Evolutionary conservation across 2,888 invertebrate species (phyloP).

Genomic region (Caenorhabditis sp.): DNA sequence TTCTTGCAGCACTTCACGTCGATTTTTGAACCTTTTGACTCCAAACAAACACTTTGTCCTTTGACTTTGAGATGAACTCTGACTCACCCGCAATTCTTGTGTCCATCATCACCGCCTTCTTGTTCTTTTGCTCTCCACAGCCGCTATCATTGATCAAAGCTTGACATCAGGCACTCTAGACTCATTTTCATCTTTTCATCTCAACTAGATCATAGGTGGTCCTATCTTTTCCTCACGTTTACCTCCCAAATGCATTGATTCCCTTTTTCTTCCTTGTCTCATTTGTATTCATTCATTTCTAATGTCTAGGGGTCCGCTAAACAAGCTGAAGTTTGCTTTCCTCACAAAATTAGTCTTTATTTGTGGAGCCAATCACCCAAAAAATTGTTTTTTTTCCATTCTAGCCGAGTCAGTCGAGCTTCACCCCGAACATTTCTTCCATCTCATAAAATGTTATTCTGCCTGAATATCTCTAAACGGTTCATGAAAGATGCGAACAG

Average conservation of each 20-base stretch:
- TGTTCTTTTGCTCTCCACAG: constrained; percentile 12
- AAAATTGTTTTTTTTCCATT: constrained; percentile 30
- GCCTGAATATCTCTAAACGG: constrained; percentile 21
- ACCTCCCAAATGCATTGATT: constrained; percentile 14
- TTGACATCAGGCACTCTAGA: constrained; percentile 2
- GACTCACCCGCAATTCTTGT: constrained; percentile 24
- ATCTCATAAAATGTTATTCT: constrained; percentile 19
- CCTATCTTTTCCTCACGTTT: neutral
- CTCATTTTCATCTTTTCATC: neutral
- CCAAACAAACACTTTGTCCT: constrained; percentile 34
- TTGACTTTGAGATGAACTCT: no score
- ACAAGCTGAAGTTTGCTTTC: constrained; percentile 8
- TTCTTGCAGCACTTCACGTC: constrained; percentile 11
- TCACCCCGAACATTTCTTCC: constrained; percentile 2
- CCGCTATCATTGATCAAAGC: constrained; percentile 51
- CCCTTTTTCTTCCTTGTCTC: constrained; percentile 9
- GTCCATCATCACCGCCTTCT: neutral
- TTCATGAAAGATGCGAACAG: constrained; percentile 19
- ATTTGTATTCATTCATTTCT: constrained; percentile 37
- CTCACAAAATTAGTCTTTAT: constrained; percentile 28
- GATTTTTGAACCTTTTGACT: constrained; percentile 44
- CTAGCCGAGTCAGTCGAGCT: neutral
- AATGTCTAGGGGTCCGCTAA: constrained; percentile 25
- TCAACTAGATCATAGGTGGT: neutral
- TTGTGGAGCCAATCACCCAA: constrained; percentile 32